Percentiles rank a stretch among this genome's conserved stretches.
Evolutionary conservation across 2,797 vertebrate species (phyloP).

Genomic region (Zenarchopterus dispar): DNA sequence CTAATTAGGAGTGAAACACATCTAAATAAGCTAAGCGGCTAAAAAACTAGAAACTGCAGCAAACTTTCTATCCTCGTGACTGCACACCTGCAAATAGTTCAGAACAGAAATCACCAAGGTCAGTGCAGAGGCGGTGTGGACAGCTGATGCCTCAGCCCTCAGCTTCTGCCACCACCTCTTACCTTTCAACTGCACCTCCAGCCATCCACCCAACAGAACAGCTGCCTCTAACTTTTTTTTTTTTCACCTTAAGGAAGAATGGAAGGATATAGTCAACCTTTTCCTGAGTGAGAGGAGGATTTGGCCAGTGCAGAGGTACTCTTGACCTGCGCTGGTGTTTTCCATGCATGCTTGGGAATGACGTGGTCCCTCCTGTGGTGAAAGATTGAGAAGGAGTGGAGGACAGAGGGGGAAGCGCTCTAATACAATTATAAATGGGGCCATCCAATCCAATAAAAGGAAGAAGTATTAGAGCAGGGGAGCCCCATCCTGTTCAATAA

Average conservation of each 20-base stretch:
- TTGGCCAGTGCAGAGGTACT: conserved; percentile 22
- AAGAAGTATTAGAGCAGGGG: conserved; percentile 78
- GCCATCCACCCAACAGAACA: conserved; percentile 55
- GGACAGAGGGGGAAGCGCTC: conserved; percentile 38
- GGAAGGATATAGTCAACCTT: conserved; percentile 9
- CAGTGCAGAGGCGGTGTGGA: no score
- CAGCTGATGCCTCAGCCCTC: no score
- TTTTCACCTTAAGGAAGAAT: conserved; percentile 26
- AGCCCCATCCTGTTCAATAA: conserved; percentile 78
- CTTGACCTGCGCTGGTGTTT: conserved; percentile 32
- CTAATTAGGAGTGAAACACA: conserved; percentile 49
- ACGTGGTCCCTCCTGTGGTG: conserved; percentile 51
- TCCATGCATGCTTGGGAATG: conserved; percentile 33
- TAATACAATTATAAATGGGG: conserved; percentile 82
- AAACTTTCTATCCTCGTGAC: neutral
- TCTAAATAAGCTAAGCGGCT: conserved; percentile 40
- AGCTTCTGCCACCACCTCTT: conserved; percentile 27
- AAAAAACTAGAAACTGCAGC: neutral
- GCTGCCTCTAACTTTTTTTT: conserved; percentile 52
- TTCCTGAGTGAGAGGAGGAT: conserved; percentile 8
- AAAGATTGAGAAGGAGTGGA: conserved; percentile 43
- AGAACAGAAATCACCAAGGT: conserved; percentile 3
- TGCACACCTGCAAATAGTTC: neutral
- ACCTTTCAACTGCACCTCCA: conserved; percentile 20
- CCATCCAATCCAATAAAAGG: conserved; percentile 83